phyloP scores from a whole-genome alignment of 1,140 invertebrate species.

The Nomia melanderi region DNA sequence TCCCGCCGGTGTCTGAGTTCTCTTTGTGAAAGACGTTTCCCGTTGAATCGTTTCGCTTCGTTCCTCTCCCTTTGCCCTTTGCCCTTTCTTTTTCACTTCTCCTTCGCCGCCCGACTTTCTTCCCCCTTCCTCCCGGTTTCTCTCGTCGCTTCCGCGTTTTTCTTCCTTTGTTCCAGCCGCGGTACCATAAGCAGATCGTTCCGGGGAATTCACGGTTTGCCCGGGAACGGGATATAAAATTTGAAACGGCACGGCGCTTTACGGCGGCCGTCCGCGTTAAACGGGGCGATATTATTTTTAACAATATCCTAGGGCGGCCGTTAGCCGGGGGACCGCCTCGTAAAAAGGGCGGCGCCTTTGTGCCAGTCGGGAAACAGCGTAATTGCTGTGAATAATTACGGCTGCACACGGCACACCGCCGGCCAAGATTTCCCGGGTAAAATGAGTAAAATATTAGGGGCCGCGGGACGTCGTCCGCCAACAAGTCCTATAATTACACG shows the following conservation, averaged over 20 bases:
- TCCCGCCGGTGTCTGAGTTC: too few relatives aligned
- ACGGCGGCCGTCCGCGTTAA: constrained; percentile 23
- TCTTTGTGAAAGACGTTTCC: too few relatives aligned
- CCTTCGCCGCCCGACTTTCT: too few relatives aligned
- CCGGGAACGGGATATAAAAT: constrained; percentile 17
- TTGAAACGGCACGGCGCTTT: constrained; percentile 9
- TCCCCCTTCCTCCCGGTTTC: not conserved
- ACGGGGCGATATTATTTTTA: constrained; percentile 57
- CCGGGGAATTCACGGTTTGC: constrained; percentile 23
- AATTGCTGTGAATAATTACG: constrained; percentile 60
- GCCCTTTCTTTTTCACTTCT: too few relatives aligned
- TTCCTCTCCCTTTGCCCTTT: too few relatives aligned
- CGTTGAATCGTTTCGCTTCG: too few relatives aligned
- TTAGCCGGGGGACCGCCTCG: not conserved
- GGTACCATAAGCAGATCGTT: not conserved
- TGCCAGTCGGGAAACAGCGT: constrained; percentile 44
- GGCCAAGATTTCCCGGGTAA: constrained; percentile 43
- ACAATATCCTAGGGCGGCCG: constrained; percentile 24
- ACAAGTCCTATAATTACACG: constrained; percentile 48
- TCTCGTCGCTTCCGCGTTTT: not conserved
- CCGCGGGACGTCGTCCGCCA: constrained; percentile 3
- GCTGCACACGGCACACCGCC: not conserved
- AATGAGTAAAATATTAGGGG: constrained; percentile 53
- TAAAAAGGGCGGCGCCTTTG: constrained; percentile 48
- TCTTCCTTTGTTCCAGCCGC: not conserved